A percentile compares a stretch with the other conserved stretches of the same genome.
Evolutionary conservation across 2,113 vertebrate genomes (phyloP).

Genomic region (Serilophus lunatus): DNA sequence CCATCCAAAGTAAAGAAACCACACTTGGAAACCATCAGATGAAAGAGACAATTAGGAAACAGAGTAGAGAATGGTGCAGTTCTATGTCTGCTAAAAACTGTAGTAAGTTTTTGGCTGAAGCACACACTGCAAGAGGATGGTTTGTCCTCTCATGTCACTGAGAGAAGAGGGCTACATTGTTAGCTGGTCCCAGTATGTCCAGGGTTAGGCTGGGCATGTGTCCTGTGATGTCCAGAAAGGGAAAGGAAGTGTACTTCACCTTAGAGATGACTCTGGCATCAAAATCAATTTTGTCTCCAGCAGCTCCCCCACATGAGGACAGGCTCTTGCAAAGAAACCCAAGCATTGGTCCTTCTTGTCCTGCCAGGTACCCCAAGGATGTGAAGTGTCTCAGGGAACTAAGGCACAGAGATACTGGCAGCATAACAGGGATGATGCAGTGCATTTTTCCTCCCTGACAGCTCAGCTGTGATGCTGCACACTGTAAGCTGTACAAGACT

Average conservation of each 20-base stretch:
- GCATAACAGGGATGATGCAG: rapidly evolving
- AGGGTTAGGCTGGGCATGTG: neutral
- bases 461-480: neutral
- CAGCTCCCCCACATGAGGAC: rapidly evolving
- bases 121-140: neutral
- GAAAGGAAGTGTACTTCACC: neutral
- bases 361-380: neutral
- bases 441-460: neutral
- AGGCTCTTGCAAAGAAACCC: neutral
- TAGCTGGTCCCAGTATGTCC: neutral
- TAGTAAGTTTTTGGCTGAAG: neutral
- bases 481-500: neutral
- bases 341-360: neutral
- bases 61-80: neutral
- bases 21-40: neutral
- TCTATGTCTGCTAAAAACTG: neutral
- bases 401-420: neutral
- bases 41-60: neutral
- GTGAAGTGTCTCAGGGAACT: neutral
- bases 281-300: neutral
- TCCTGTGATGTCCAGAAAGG: neutral
- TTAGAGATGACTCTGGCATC: neutral
- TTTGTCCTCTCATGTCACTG: too few relatives aligned
- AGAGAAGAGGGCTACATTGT: too few relatives aligned
- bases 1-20: neutral